Conservation (phyloP, 2,797 vertebrate species). For the Choloepus didactylus region DNA sequence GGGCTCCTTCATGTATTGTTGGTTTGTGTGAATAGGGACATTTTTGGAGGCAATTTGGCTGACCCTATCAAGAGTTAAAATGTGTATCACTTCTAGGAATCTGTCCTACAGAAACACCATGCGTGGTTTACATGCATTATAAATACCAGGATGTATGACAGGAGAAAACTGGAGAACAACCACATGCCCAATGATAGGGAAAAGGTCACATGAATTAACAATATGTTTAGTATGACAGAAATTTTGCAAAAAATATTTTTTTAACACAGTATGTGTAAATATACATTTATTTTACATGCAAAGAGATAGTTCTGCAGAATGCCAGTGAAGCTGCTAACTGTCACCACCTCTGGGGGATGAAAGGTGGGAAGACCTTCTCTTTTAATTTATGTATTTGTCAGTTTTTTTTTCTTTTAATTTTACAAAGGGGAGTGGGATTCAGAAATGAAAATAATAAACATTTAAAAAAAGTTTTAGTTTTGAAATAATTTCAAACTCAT, state of each 20-base stretch:
- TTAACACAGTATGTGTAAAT: background rate
- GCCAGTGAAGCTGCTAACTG: background rate
- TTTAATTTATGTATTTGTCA: background rate
- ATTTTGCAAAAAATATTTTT: background rate
- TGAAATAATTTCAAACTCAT: no score
- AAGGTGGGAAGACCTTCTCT: background rate
- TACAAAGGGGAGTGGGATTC: background rate
- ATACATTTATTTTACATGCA: background rate
- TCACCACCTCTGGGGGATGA: background rate
- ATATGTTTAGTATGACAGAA: background rate
- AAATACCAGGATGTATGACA: background rate
- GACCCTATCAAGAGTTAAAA: background rate
- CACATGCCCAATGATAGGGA: background rate
- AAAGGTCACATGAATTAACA: background rate
- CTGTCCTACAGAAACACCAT: background rate
- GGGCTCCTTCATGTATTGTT: background rate
- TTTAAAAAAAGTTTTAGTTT: no score
- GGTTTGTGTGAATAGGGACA: background rate
- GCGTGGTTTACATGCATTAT: background rate
- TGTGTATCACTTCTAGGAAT: background rate
- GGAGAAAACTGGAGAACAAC: background rate
- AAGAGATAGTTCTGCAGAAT: background rate
- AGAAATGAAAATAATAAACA: slow-evolving; percentile 17
- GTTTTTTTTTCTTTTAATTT: background rate
- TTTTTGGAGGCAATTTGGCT: background rate